phyloP scores from a whole-genome alignment of 2,113 vertebrate genomes.

The Echinops telfairi region DNA sequence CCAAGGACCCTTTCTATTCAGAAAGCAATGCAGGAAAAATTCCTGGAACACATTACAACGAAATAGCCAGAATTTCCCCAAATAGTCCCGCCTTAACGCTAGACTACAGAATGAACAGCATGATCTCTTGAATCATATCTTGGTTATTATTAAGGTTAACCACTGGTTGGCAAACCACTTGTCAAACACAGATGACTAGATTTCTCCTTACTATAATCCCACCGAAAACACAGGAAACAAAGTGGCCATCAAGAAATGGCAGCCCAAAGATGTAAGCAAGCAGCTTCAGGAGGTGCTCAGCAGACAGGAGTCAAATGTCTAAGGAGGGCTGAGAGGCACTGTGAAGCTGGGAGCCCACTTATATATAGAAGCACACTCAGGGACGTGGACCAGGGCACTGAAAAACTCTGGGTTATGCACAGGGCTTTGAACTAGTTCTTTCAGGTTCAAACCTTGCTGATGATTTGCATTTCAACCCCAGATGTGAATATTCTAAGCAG shows the following conservation, averaged over 20 bases:
- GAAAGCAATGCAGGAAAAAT: conserved; percentile 23
- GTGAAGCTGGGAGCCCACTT: not conserved
- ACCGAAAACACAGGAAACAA: not conserved
- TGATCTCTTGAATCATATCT: not conserved
- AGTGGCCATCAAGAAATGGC: not conserved
- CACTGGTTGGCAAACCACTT: not conserved
- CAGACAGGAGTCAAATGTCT: not conserved
- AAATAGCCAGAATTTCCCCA: conserved; percentile 28
- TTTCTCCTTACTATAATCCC: not conserved
- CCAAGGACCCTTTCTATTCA: not conserved
- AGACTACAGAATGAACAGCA: not conserved
- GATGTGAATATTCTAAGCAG: no score
- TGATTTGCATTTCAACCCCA: no score
- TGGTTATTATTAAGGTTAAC: not conserved
- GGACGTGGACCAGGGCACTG: not conserved
- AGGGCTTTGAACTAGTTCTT: no score
- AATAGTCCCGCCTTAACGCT: not conserved
- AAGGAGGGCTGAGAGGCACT: not conserved
- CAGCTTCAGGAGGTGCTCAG: not conserved
- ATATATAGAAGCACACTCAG: not conserved
- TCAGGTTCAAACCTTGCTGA: no score
- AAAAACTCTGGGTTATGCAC: not conserved
- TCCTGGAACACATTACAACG: conserved; percentile 12
- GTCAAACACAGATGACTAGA: conserved; percentile 11
- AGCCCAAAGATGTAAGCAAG: conserved; percentile 10